Base-by-base conservation (phyloP, 2,113 vertebrate genomes). In the Cinclus mexicanus region DNA sequence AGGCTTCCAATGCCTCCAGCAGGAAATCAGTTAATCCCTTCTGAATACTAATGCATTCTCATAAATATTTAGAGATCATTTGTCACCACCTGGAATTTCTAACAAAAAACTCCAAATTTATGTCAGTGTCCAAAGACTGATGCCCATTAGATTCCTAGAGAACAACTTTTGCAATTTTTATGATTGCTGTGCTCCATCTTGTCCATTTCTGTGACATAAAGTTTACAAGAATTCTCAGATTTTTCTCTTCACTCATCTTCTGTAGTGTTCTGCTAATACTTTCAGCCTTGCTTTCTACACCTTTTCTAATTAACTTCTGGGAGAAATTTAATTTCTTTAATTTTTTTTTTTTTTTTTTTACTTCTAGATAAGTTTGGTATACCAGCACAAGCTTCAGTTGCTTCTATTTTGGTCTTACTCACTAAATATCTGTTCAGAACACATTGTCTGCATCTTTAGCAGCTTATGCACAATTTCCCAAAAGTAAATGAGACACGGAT, bases 221-320 rank as follows among this genome's bases (percentile, higher is more conserved):
- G 21, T 82, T 94, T 69, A 70, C 18, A 70, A 49, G n/a, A 80
- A 39, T 75, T 93, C 37, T 90, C 41, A 65, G 41, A 46, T 88
- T 85, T 83, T 11, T 61, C 39, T 52, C 63, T 77, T 83, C 13
- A 21, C 26, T 71, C 33, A 44, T 56, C 6, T 80, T 76, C 41
- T 69, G 1, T 23, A 50, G 16, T 63, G 10, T 50, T 88, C 0
- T 0, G 29, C 41, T 53, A 61, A 63, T 65, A 71, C 29, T 39
- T 55, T 74, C 63, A 76, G 53, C 37, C 22, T 92, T 69, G 16
- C 42, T 70, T 77, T 59, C 50, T 50, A 56, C 29, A 35, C 11
- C 12, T 90, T 80, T 89, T 71, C 52, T 78, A 64, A 63, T 57
- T 39, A 28, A 76, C 56, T 83, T 83, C 29, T 42, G 37, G 26